phyloP scores from a whole-genome alignment of 2,888 invertebrate genomes.

The Ectropis crepuscularia region DNA sequence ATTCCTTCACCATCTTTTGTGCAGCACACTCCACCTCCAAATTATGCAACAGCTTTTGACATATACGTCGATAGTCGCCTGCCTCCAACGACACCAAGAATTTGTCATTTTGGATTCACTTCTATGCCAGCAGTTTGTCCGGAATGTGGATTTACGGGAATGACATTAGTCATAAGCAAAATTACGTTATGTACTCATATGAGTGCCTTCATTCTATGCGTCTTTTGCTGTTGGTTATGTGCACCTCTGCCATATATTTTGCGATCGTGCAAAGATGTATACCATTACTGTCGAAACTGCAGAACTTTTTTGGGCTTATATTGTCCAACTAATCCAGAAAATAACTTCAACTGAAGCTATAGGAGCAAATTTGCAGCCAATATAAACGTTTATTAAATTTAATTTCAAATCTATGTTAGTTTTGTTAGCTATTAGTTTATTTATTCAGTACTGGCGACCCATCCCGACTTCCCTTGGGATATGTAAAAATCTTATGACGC shows the following conservation, averaged over 20 bases:
- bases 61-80: constrained; percentile 69
- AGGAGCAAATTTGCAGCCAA: no score
- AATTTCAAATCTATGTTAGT: no score
- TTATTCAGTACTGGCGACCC: no score
- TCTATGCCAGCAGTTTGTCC: constrained; percentile 70
- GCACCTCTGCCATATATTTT: constrained; percentile 74
- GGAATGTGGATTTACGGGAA: constrained; percentile 71
- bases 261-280: constrained; percentile 77
- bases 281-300: constrained; percentile 78
- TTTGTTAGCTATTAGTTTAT: no score
- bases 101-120: constrained; percentile 66
- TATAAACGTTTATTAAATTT: no score
- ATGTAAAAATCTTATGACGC: no score
- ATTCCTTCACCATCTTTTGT: constrained; percentile 77
- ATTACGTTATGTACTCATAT: constrained; percentile 74
- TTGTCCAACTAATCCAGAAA: constrained; percentile 69
- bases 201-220: constrained; percentile 68
- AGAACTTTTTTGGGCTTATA: constrained; percentile 73
- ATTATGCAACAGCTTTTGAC: constrained; percentile 75
- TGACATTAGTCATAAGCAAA: constrained; percentile 65
- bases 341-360: constrained; percentile 10
- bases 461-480: no score
- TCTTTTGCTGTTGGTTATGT: constrained; percentile 79
- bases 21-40: constrained; percentile 74
- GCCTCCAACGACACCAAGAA: constrained; percentile 59